Conservation (phyloP, 1,140 invertebrate species). For the Lasioglossum albipes region DNA sequence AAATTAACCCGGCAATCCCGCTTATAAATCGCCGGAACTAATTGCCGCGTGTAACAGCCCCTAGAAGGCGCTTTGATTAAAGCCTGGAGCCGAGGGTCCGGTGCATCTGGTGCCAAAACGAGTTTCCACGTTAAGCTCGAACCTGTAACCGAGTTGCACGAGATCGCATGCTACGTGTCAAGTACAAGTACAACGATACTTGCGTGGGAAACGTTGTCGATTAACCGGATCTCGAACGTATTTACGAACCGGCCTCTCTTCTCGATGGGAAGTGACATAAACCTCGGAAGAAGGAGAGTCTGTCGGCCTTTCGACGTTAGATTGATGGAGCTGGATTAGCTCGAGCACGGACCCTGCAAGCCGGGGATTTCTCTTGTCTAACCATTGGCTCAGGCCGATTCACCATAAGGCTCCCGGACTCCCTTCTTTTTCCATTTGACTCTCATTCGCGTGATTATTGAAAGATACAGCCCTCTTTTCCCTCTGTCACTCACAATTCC, state of each 20-base stretch:
- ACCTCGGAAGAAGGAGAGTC: slow-evolving; percentile 46
- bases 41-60: slow-evolving; percentile 63
- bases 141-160: slow-evolving; percentile 8
- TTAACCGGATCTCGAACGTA: slow-evolving; percentile 6
- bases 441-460: slow-evolving; percentile 60
- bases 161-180: not conserved
- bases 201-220: not conserved
- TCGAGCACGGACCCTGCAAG: slow-evolving; percentile 65
- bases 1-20: slow-evolving; percentile 66
- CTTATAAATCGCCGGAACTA: slow-evolving; percentile 67
- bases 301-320: slow-evolving; percentile 62
- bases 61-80: slow-evolving; percentile 66
- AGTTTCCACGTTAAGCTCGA: slow-evolving; percentile 5
- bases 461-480: slow-evolving; percentile 44
- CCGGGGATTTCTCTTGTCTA: slow-evolving; percentile 67
- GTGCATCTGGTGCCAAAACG: slow-evolving; percentile 64
- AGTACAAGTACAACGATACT: not conserved
- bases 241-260: not conserved
- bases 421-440: slow-evolving; percentile 44
- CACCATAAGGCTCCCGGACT: slow-evolving; percentile 55
- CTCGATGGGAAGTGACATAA: slow-evolving; percentile 32
- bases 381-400: slow-evolving; percentile 67
- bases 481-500: not conserved
- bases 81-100: slow-evolving; percentile 51
- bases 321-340: slow-evolving; percentile 75